A percentile compares a stretch with the other conserved stretches of the same genome.
Conservation (phyloP, 2,113 vertebrate species). For the Atlantisia rogersi region DNA sequence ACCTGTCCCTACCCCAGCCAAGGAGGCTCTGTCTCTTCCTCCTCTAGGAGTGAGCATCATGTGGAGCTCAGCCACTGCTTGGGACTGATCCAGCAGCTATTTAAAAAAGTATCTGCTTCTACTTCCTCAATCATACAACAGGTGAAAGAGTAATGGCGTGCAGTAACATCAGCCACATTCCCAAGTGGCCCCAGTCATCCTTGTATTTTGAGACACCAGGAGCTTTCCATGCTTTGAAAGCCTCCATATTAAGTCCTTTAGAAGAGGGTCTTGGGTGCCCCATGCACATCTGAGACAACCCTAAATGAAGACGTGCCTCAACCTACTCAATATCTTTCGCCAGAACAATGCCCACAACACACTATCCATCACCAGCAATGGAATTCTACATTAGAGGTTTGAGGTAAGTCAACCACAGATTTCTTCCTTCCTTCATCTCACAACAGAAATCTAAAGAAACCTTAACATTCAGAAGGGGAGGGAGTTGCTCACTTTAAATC, state of each 20-base stretch:
- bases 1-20: too few relatives aligned
- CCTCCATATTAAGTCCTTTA: not conserved
- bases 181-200: not conserved
- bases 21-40: too few relatives aligned
- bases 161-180: not conserved
- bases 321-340: not conserved
- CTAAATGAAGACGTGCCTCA: not conserved
- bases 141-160: not conserved
- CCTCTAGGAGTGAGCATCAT: too few relatives aligned
- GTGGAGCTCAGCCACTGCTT: too few relatives aligned
- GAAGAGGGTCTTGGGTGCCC: not conserved
- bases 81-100: too few relatives aligned
- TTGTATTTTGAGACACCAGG: not conserved
- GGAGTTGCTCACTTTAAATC: conserved; percentile 17
- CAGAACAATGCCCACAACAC: not conserved
- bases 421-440: not conserved
- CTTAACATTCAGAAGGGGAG: not conserved
- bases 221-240: not conserved
- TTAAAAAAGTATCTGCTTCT: not conserved
- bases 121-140: not conserved
- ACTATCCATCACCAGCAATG: not conserved
- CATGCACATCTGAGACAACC: not conserved
- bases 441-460: not conserved
- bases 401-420: not conserved
- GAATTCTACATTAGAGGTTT: not conserved